Evolutionary conservation across 1,140 invertebrate species (phyloP).

Genomic region (Trichonephila clavipes): DNA sequence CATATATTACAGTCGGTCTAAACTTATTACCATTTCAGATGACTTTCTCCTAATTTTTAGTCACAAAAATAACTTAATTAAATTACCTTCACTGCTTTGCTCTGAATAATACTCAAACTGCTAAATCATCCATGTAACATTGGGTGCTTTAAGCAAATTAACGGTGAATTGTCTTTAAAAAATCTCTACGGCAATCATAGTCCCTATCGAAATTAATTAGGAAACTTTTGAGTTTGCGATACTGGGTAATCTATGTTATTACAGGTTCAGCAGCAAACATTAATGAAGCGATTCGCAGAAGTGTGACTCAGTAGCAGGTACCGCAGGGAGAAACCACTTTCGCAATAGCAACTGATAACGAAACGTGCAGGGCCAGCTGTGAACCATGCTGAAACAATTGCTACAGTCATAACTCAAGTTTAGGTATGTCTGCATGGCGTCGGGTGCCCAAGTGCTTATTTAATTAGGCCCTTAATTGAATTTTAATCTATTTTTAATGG

Average conservation of each 20-base stretch:
- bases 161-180: too few species aligned
- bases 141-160: too few species aligned
- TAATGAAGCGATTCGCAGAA: constrained; percentile 15
- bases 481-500: constrained; percentile 74
- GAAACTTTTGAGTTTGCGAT: neutral
- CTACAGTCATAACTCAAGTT: constrained; percentile 57
- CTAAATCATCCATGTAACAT: too few species aligned
- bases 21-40: too few species aligned
- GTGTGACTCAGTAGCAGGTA: constrained; percentile 39
- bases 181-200: neutral
- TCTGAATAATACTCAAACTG: too few species aligned
- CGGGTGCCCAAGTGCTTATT: constrained; percentile 53
- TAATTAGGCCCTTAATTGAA: constrained; percentile 67
- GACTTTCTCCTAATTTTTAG: too few species aligned
- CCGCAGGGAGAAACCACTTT: neutral
- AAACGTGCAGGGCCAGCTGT: constrained; percentile 17
- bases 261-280: neutral
- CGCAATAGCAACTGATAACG: constrained; percentile 45
- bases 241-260: constrained; percentile 38
- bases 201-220: constrained; percentile 27
- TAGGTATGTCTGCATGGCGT: constrained; percentile 4
- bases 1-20: too few species aligned
- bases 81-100: too few species aligned
- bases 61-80: too few species aligned
- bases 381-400: constrained; percentile 47